These are phyloP conservation scores for Calyptommatus sinebrachiatus DNA, from an alignment of 2,113 vertebrate species.

Conservation along the genomic window DNA sequence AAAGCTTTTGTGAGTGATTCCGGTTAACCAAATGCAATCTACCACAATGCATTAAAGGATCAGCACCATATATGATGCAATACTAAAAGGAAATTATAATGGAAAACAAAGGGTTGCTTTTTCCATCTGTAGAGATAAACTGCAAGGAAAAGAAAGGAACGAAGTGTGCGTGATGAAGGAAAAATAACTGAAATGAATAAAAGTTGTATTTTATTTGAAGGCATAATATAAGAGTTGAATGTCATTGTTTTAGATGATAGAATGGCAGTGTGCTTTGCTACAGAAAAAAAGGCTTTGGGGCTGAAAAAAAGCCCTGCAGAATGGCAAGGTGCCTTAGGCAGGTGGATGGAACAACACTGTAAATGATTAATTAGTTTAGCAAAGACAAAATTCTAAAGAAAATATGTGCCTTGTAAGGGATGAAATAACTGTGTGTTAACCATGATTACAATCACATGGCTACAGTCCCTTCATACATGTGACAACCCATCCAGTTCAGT, in stretches of 20 bases:
- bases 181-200: conserved; percentile 18
- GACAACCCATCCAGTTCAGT: no score
- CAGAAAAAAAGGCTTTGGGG: conserved; percentile 2
- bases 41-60: background rate
- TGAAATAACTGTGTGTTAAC: conserved; percentile 22
- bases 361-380: conserved; percentile 47
- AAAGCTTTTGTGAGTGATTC: background rate
- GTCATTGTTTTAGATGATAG: background rate
- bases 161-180: background rate
- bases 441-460: no score
- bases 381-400: conserved; percentile 41
- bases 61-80: background rate
- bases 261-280: background rate
- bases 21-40: background rate
- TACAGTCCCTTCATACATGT: no score
- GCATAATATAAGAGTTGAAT: background rate
- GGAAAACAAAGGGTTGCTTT: conserved; percentile 9
- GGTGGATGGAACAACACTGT: conserved; percentile 31
- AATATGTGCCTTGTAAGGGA: conserved; percentile 15
- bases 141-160: background rate
- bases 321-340: conserved; percentile 52
- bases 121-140: conserved; percentile 1
- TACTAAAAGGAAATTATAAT: background rate
- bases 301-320: conserved; percentile 21
- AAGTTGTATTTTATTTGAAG: conserved; percentile 12